Evolutionary conservation across 2,888 invertebrate genomes (phyloP), one percentile per base, ranked within the genome.

Genomic region (Diadegma fenestrale): DNA sequence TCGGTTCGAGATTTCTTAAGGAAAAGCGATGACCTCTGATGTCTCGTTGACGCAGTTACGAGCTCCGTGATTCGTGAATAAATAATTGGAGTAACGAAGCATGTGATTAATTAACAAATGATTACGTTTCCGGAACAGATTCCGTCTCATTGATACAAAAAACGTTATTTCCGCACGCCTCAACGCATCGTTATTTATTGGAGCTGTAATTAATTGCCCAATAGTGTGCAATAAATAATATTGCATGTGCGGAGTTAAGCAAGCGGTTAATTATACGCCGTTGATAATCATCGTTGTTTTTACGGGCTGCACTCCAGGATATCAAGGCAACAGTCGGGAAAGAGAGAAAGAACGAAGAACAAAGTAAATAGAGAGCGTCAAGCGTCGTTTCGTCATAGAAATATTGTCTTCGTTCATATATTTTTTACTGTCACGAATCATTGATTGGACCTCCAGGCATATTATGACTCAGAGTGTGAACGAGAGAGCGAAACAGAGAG

Each of bases 391-490:
- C 26, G 22, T 41, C 26, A 37, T 37, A 66, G 26, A 14, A 84
- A 54, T 63, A 69, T 71, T 76, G 22, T 61, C 68, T 37, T 19
- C 12, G n/a, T 48, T 1, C n/a, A 51, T 68, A 51, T 68, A 68
- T 45, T 68, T 41, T 26, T 45, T 17, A 45, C 77, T 43, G 68
- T 68, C 58, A 79, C 77, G 80, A 85, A 87, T 85, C 81, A 84
- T 87, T 84, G 83, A 85, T 83, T 83, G 78, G 66, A 51, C 79
- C 77, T 81, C 77, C 72, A 22, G 72, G 83, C 76, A 69, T 79
- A 73, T 76, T 66, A 79, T 45, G 26, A 37, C 37, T 1, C 10
- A 37, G 8, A 37, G 10, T 37, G 10, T 10, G 5, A 37, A 37
- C 7, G 33, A 58, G 41, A 66, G 66, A 48, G 33, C 5, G 48